Evolutionary conservation across 2,888 invertebrate genomes (phyloP), one percentile per base, ranked within the genome.

Genomic region (Apodemia hepburni): DNA sequence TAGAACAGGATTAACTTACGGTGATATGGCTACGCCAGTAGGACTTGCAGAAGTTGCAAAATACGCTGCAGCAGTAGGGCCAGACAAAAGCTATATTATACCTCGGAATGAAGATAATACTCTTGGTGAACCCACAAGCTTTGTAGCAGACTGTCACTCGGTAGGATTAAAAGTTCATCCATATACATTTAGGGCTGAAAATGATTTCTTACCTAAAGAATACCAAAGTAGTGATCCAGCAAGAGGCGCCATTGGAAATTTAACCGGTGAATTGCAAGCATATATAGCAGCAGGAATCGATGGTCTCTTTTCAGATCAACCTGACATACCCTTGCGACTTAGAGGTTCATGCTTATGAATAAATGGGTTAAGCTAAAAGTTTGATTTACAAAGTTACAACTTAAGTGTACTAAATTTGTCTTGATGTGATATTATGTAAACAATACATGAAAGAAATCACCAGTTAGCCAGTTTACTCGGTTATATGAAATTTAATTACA

Each of bases 131-230:
- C 73, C 74, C 0, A 88, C 90, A 0, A 79, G 66, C 65, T 91
- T 86, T 61, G 86, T 90, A 0, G 63, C 66, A 2, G 78, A 85
- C 61, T 87, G 88, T 42, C 90, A 91, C 64, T 77, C 75, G 0
- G 86, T 74, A n/a, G 84, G 85, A 1, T 71, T 90, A 7, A 84
- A 87, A 67, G 89, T 91, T 1, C 89, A 90, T 60, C 87, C 89
- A 0, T 90, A 82, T 66, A 90, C 90, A 0, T 89, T 89, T 66
- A 79, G 90, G 0, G 81, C 88, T 18, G 90, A 90, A 68, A 88
- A 88, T 63, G 45, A 64, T 0, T 91, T 71, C 66, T 74, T 91
- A 1, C 90, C 90, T 4, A 73, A 72, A 9, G 87, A 90, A 64
- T 89, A 79, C 63, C 78, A 75, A 11, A 83, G 76, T 59, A 69